Evolutionary conservation across 2,113 vertebrate species (phyloP).

Genomic region (Oreochromis niloticus): DNA sequence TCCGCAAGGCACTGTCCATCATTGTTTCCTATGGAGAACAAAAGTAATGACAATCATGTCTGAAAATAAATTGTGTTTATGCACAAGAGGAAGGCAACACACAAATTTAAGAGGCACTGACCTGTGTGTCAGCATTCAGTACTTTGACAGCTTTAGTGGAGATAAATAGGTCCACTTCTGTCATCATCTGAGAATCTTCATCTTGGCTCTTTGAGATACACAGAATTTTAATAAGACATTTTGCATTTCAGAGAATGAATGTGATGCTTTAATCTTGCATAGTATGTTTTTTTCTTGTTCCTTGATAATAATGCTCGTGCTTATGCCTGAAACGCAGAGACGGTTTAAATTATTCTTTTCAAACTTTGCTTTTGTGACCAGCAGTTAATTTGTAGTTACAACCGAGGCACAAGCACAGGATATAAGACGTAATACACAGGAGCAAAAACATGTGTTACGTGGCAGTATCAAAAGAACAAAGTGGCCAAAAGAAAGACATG

Average conservation of each 20-base stretch:
- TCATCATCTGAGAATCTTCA: constrained; percentile 86
- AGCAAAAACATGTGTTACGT: not conserved
- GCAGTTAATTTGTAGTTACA: not conserved
- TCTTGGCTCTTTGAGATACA: constrained; percentile 78
- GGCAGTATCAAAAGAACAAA: not conserved
- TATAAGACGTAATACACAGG: not conserved
- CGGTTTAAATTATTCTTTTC: not conserved
- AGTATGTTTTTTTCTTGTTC: not conserved
- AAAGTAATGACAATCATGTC: not conserved
- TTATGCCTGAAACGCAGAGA: not conserved
- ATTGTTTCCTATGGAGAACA: constrained; percentile 81
- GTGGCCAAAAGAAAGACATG: not conserved
- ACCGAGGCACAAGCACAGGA: not conserved
- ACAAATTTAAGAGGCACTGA: constrained; percentile 38
- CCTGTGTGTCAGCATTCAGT: constrained; percentile 97
- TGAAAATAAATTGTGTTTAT: not conserved
- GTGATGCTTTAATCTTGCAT: not conserved
- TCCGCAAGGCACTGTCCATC: constrained; percentile 97
- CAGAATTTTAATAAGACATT: not conserved
- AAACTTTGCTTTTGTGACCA: not conserved
- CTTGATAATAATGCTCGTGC: not conserved
- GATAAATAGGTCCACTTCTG: constrained; percentile 97
- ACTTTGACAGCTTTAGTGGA: constrained; percentile 99
- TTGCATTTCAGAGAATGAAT: not conserved
- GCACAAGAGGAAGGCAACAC: not conserved